Evolutionary conservation across 2,797 vertebrate species (phyloP).

Genomic region (Molossus molossus): DNA sequence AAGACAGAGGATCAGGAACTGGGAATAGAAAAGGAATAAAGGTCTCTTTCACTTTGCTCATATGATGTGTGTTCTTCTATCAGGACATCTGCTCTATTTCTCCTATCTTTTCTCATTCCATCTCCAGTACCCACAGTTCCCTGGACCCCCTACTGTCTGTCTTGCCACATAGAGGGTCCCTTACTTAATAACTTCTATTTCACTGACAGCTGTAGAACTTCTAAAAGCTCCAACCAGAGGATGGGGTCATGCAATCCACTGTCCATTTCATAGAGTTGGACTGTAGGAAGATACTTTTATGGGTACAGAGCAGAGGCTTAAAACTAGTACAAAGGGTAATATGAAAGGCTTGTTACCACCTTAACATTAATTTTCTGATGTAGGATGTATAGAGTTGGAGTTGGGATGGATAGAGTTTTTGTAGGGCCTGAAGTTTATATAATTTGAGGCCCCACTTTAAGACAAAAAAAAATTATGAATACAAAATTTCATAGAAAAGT

Average conservation of each 20-base stretch:
- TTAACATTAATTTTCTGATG: neutral
- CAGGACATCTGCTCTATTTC: neutral
- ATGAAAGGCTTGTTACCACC: neutral
- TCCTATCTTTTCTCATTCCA: neutral
- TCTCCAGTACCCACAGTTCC: neutral
- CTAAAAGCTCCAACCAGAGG: neutral
- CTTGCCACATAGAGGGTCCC: neutral
- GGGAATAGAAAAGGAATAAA: neutral
- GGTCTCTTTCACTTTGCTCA: neutral
- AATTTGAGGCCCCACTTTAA: constrained; percentile 6
- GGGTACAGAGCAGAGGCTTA: neutral
- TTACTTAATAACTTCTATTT: neutral
- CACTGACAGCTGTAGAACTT: neutral
- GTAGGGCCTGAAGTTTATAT: neutral
- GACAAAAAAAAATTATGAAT: neutral
- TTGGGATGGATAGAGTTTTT: neutral
- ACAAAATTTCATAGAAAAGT: neutral
- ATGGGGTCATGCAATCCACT: neutral
- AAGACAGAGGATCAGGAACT: neutral
- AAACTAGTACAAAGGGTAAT: neutral
- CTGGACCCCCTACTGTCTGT: neutral
- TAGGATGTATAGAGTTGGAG: neutral
- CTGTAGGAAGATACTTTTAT: neutral
- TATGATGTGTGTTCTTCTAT: neutral
- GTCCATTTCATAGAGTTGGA: neutral